These are phyloP conservation scores for Arenaria interpres DNA, from an alignment of 2,113 vertebrate genomes.

Conservation along the genomic window DNA sequence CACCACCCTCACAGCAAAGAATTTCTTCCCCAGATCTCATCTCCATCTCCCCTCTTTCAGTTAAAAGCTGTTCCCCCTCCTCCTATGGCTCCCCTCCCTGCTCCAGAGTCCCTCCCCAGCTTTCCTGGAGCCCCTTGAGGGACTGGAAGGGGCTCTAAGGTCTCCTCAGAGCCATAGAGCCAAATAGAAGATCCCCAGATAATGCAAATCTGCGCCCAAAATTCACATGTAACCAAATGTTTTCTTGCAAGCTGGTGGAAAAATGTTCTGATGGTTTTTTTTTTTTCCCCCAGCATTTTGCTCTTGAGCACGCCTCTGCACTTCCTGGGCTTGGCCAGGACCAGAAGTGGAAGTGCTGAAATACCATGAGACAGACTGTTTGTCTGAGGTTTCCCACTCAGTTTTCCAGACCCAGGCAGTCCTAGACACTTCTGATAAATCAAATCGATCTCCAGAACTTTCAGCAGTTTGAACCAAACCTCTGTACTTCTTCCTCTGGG, in stretches of 20 bases:
- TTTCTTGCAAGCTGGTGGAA: neutral
- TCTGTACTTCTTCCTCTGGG: neutral
- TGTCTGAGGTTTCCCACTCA: neutral
- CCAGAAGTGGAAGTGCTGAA: constrained; percentile 32
- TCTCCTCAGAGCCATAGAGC: neutral
- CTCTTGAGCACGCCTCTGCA: constrained; percentile 6
- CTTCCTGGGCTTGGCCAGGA: constrained; percentile 11
- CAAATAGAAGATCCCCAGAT: neutral
- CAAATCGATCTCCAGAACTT: too few relatives aligned
- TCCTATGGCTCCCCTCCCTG: too few relatives aligned
- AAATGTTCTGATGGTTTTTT: neutral
- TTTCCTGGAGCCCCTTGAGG: too few relatives aligned
- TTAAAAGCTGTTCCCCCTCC: too few relatives aligned
- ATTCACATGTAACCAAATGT: neutral
- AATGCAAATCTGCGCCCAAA: neutral
- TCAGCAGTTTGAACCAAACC: neutral
- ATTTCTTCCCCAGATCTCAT: too few relatives aligned
- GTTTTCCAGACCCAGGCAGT: neutral
- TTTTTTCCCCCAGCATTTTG: neutral
- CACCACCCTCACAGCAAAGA: too few relatives aligned
- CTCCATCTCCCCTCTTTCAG: too few relatives aligned
- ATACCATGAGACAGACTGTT: constrained; percentile 15
- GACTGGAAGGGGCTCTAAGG: too few relatives aligned
- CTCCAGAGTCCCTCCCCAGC: too few relatives aligned
- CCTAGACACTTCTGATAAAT: neutral